Conservation (phyloP, 2,888 invertebrate species). For the Perdita meconis region DNA sequence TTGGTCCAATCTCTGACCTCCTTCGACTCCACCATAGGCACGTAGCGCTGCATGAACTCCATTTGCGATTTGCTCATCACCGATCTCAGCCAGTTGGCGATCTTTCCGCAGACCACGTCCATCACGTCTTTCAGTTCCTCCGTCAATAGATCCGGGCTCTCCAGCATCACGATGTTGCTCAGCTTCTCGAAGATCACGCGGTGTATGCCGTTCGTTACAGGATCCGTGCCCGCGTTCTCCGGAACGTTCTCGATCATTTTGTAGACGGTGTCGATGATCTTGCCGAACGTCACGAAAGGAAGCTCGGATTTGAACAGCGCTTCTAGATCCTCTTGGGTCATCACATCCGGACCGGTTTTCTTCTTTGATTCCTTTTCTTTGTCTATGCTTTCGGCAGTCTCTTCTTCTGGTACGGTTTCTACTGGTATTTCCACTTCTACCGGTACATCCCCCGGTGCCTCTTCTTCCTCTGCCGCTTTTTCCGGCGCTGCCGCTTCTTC, state of each 20-base stretch:
- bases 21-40: constrained; percentile 72
- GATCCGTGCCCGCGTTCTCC: constrained; percentile 68
- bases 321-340: constrained; percentile 15
- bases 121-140: constrained; percentile 66
- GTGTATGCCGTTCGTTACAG: constrained; percentile 74
- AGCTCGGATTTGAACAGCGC: constrained; percentile 67
- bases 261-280: constrained; percentile 74
- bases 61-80: constrained; percentile 69
- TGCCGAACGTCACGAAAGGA: constrained; percentile 75
- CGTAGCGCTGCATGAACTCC: constrained; percentile 64
- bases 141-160: constrained; percentile 65
- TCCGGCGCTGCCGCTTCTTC: background rate
- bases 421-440: background rate
- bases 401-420: background rate
- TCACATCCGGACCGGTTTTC: background rate
- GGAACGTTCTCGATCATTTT: constrained; percentile 67
- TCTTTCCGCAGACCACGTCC: constrained; percentile 75
- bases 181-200: constrained; percentile 76
- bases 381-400: background rate
- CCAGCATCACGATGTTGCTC: constrained; percentile 60
- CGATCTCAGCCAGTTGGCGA: constrained; percentile 74
- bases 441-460: background rate
- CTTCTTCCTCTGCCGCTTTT: background rate
- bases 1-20: constrained; percentile 74
- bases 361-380: background rate